These are phyloP conservation scores for Laothoe populi DNA, from an alignment of 2,888 invertebrate genomes.

Conservation along the genomic window DNA sequence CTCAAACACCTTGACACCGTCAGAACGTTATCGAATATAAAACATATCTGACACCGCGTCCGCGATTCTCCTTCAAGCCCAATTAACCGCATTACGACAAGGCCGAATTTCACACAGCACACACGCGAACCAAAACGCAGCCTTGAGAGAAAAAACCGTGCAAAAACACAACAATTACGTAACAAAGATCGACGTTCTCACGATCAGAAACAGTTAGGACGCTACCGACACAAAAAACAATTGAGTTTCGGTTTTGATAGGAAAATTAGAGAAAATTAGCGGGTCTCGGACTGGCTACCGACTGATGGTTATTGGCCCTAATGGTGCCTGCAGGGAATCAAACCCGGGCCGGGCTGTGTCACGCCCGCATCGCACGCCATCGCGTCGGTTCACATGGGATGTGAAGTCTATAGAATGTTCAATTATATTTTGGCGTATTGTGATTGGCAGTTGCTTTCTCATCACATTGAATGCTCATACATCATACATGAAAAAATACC, in stretches of 20 bases:
- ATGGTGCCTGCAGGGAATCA: constrained; percentile 79
- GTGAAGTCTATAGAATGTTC: not conserved
- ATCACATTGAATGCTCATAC: too few species aligned
- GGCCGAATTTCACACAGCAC: constrained; percentile 61
- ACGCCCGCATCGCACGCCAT: constrained; percentile 73
- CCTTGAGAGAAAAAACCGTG: constrained; percentile 53
- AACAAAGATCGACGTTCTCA: constrained; percentile 70
- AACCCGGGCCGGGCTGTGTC: constrained; percentile 65
- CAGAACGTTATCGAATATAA: constrained; percentile 15
- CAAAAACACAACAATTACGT: constrained; percentile 57
- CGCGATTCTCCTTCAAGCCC: constrained; percentile 69
- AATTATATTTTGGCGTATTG: not conserved
- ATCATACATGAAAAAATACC: too few species aligned
- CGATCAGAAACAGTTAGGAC: constrained; percentile 70
- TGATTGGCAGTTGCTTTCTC: not conserved
- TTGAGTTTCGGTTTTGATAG: constrained; percentile 78
- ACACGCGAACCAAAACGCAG: constrained; percentile 58
- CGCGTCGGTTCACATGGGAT: constrained; percentile 62
- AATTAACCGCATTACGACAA: constrained; percentile 70
- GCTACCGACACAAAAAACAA: constrained; percentile 70
- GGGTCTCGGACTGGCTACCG: constrained; percentile 73
- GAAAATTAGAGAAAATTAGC: constrained; percentile 84
- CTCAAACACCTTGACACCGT: constrained; percentile 20
- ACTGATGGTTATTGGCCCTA: constrained; percentile 80
- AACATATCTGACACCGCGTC: constrained; percentile 39